Evolutionary conservation across 2,888 invertebrate genomes (phyloP).

Genomic region (Protonemura montana): DNA sequence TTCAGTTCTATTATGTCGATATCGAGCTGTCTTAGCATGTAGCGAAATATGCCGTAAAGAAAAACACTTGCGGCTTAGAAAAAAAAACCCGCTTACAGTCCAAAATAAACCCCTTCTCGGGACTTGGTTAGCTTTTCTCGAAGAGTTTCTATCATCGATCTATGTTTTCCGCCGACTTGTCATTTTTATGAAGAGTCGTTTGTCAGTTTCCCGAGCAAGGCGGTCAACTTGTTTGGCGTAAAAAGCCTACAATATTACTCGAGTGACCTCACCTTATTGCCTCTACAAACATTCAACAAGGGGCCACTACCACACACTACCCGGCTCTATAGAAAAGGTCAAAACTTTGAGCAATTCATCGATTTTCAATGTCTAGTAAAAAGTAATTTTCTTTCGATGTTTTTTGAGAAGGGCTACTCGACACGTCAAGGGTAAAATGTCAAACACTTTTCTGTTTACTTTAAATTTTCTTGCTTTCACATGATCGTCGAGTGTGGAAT

Average conservation of each 20-base stretch:
- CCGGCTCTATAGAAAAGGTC: not conserved
- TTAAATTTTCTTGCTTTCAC: not conserved
- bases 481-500: not conserved
- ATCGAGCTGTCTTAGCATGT: not conserved
- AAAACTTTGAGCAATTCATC: conserved; percentile 20
- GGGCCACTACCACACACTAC: not conserved
- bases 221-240: not conserved
- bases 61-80: not conserved
- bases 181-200: conserved; percentile 25
- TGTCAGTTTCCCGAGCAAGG: not conserved
- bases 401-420: not conserved
- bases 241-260: not conserved
- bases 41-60: not conserved
- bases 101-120: not conserved
- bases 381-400: conserved; percentile 29
- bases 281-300: not conserved
- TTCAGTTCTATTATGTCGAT: not conserved
- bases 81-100: not conserved
- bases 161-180: not conserved
- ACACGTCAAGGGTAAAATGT: not conserved
- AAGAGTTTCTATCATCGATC: not conserved
- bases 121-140: not conserved
- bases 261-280: not conserved
- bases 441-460: not conserved
- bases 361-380: conserved; percentile 31